These are phyloP conservation scores for Ceratosolen solmsi DNA, from an alignment of 1,140 invertebrate species.

Conservation along the genomic window DNA sequence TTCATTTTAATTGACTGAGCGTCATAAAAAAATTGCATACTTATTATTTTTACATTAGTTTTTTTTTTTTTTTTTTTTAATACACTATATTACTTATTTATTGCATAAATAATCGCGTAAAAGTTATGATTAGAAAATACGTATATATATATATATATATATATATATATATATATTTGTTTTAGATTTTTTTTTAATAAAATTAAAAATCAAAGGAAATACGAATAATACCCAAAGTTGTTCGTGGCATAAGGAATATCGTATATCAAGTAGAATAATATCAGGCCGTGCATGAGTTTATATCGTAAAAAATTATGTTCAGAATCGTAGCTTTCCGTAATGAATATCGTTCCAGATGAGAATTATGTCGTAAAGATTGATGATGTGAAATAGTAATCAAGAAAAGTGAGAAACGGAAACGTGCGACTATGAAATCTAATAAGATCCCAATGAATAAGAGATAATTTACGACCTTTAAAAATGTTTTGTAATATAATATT, in stretches of 20 bases:
- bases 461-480: not conserved
- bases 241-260: not conserved
- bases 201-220: too few relatives aligned
- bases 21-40: too few relatives aligned
- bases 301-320: not conserved
- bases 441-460: not conserved
- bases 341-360: not conserved
- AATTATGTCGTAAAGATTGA: constrained; percentile 9
- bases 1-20: too few relatives aligned
- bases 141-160: too few relatives aligned
- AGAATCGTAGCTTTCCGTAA: not conserved
- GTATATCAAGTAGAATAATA: not conserved
- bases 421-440: not conserved
- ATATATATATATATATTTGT: too few relatives aligned
- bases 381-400: not conserved
- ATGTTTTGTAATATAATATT: not conserved
- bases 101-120: too few relatives aligned
- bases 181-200: too few relatives aligned
- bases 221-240: not conserved
- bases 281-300: not conserved
- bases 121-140: too few relatives aligned
- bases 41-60: too few relatives aligned
- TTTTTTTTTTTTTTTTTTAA: too few relatives aligned
- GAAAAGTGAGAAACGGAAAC: not conserved
- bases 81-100: too few relatives aligned